A percentile compares a stretch with the other conserved stretches of the same genome.
Evolutionary conservation across 2,797 vertebrate species (phyloP).

Genomic region (Odontamblyopus rebecca): DNA sequence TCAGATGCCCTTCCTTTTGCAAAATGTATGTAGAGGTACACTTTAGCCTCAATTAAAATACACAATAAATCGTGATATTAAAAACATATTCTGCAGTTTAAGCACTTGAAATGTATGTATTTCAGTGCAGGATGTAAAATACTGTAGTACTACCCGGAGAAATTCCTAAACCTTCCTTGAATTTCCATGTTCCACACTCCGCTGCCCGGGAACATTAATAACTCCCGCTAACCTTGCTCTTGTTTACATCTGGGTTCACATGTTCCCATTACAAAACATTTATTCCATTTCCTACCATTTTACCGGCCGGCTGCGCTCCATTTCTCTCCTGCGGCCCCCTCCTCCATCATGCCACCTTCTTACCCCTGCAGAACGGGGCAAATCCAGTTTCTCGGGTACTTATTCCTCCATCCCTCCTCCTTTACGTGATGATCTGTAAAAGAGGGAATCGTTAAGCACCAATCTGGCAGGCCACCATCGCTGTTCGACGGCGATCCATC

Average conservation of each 20-base stretch:
- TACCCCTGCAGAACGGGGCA: constrained; percentile 29
- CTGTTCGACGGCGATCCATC: constrained; percentile 57
- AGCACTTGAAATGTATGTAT: no score
- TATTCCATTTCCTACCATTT: constrained; percentile 32
- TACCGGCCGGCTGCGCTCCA: constrained; percentile 43
- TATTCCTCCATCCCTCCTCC: constrained; percentile 11
- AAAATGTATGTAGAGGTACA: no score
- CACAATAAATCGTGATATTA: no score
- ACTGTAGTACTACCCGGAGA: no score
- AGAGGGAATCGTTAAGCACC: constrained; percentile 65
- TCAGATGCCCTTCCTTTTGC: no score
- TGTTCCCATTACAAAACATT: constrained; percentile 38
- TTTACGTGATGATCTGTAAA: constrained; percentile 56
- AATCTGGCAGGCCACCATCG: constrained; percentile 44
- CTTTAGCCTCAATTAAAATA: no score
- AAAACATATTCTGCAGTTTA: no score
- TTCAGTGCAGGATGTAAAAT: no score
- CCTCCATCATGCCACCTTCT: constrained; percentile 42
- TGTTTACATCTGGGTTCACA: constrained; percentile 41
- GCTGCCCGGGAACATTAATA: constrained; percentile 3
- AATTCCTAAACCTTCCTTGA: not conserved
- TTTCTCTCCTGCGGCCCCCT: constrained; percentile 31
- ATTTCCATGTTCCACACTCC: not conserved
- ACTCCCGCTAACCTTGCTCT: constrained; percentile 6
- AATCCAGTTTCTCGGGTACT: constrained; percentile 6